A percentile compares a stretch with the other conserved stretches of the same genome.
phyloP scores from a whole-genome alignment of 2,113 vertebrate genomes.

The Myiagra hebetior region DNA sequence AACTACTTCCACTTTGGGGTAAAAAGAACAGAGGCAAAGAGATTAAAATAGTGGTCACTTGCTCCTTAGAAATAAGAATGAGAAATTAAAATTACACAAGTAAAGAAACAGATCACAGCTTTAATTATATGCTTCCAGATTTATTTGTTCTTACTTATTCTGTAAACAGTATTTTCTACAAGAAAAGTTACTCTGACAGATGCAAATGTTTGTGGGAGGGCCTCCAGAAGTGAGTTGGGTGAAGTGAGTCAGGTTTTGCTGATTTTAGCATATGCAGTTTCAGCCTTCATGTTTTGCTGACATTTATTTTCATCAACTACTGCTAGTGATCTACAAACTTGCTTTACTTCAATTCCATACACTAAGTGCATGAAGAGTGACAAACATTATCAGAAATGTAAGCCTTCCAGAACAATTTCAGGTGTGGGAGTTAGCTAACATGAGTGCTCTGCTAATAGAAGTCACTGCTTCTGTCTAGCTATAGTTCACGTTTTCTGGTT shows the following conservation, averaged over 20 bases:
- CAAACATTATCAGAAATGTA: neutral
- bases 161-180: neutral
- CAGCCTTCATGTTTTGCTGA: neutral
- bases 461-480: neutral
- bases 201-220: neutral
- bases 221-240: neutral
- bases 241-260: neutral
- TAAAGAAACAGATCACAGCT: neutral
- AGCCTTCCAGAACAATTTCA: neutral
- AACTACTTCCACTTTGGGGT: neutral
- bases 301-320: neutral
- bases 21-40: neutral
- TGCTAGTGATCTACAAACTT: neutral
- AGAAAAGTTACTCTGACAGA: neutral
- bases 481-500: neutral
- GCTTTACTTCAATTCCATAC: neutral
- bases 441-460: neutral
- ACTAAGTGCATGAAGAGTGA: neutral
- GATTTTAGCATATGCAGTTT: neutral
- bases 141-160: neutral
- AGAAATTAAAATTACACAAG: neutral
- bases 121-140: neutral
- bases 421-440: neutral
- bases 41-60: neutral
- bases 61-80: neutral